phyloP scores from a whole-genome alignment of 2,888 invertebrate species.

The Hirtodrosophila confusa region DNA sequence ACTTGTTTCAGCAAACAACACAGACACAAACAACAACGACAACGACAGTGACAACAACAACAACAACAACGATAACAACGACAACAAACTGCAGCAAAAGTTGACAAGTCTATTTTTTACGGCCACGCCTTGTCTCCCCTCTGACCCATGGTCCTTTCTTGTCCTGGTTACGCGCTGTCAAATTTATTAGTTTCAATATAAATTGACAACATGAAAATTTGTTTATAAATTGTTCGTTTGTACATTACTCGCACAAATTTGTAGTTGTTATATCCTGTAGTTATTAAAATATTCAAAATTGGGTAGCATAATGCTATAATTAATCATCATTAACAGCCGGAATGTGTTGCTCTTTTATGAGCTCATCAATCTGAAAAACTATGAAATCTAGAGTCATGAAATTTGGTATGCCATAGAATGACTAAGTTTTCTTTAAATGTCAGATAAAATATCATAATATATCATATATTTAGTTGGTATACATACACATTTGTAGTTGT shows the following conservation, averaged over 20 bases:
- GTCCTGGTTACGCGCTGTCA: conserved; percentile 65
- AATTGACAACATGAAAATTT: conserved; percentile 75
- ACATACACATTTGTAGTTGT: no score
- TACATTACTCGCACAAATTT: conserved; percentile 12
- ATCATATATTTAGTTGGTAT: no score
- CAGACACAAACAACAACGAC: conserved; percentile 35
- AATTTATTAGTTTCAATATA: conserved; percentile 78
- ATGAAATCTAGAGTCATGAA: no score
- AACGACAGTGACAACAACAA: conserved; percentile 18
- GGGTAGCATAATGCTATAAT: no score
- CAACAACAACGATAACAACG: conserved; percentile 28
- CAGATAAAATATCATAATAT: no score
- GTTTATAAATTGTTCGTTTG: conserved; percentile 55
- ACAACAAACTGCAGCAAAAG: conserved; percentile 37
- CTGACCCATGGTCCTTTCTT: conserved; percentile 20
- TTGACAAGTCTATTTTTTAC: conserved; percentile 76
- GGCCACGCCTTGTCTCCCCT: conserved; percentile 20
- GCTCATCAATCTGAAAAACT: no score
- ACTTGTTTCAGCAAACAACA: conserved; percentile 72
- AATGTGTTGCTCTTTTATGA: no score
- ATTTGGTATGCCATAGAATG: neutral
- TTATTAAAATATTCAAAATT: neutral
- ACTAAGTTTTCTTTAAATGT: no score
- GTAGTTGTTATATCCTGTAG: conserved; percentile 19
- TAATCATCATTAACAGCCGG: no score